These are phyloP conservation scores for Orgyia antiqua DNA, from an alignment of 2,888 invertebrate genomes.

Conservation along the genomic window DNA sequence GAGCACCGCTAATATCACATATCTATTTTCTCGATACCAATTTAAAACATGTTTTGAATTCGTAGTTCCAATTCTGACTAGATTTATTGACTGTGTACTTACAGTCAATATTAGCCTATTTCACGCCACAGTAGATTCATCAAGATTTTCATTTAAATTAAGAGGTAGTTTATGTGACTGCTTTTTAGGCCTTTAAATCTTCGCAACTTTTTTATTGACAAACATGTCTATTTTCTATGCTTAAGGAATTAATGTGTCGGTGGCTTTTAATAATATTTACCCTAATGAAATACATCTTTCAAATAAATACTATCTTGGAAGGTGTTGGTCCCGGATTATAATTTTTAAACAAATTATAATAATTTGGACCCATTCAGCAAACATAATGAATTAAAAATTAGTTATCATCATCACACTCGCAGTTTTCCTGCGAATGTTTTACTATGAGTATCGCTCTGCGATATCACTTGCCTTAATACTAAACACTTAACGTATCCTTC, in stretches of 20 bases:
- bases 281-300: slow-evolving; percentile 75
- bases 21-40: too few species aligned
- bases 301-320: slow-evolving; percentile 79
- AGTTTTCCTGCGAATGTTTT: slow-evolving; percentile 51
- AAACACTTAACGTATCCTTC: slow-evolving; percentile 63
- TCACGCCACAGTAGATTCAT: slow-evolving; percentile 54
- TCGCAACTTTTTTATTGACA: slow-evolving; percentile 74
- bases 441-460: slow-evolving; percentile 73
- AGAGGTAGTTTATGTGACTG: slow-evolving; percentile 72
- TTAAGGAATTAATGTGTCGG: slow-evolving; percentile 79
- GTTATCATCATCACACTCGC: slow-evolving; percentile 55
- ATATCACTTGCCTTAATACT: slow-evolving; percentile 58
- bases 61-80: slow-evolving; percentile 73
- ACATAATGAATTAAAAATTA: slow-evolving; percentile 58
- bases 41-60: too few species aligned
- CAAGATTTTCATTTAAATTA: slow-evolving; percentile 68
- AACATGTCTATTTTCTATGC: slow-evolving; percentile 72
- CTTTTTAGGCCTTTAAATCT: slow-evolving; percentile 43
- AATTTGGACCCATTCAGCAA: slow-evolving; percentile 74
- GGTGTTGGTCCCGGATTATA: slow-evolving; percentile 77
- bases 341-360: slow-evolving; percentile 79
- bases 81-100: slow-evolving; percentile 52
- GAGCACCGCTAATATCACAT: too few species aligned
- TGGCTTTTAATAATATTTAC: slow-evolving; percentile 76
- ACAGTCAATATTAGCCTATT: slow-evolving; percentile 45